A percentile compares a stretch with the other conserved stretches of the same genome.
Evolutionary conservation across 64 coral and sea anemone genomes (phyloP).

Genomic region (Orbicella faveolata): DNA sequence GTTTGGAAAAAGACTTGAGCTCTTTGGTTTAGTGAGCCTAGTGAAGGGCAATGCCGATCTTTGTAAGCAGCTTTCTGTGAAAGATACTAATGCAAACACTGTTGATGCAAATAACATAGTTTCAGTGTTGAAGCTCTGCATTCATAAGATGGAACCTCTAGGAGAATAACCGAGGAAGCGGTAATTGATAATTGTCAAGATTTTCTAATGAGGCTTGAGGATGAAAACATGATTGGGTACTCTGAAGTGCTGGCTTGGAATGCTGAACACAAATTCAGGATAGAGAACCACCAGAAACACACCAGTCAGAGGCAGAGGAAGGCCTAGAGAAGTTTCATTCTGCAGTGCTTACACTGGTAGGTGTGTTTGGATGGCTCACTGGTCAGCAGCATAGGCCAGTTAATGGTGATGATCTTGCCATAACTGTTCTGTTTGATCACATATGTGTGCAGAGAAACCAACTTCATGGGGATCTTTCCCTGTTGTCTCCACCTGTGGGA

Average conservation of each 20-base stretch:
- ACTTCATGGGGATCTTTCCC: slow-evolving; percentile 54
- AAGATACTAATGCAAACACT: slow-evolving; percentile 22
- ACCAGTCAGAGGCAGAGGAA: slow-evolving; percentile 16
- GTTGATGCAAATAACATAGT: slow-evolving; percentile 76
- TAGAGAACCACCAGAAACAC: slow-evolving; percentile 3
- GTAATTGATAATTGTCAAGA: slow-evolving; percentile 77
- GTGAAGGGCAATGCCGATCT: slow-evolving; percentile 3
- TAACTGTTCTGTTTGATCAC: slow-evolving; percentile 56
- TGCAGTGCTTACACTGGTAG: slow-evolving; percentile 17
- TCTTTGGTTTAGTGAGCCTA: slow-evolving; percentile 35
- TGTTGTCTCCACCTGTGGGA: slow-evolving; percentile 35
- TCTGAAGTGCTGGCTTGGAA: slow-evolving; percentile 52
- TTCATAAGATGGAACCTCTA: slow-evolving; percentile 54
- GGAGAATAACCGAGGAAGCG: slow-evolving; percentile 55
- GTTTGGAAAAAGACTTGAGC: slow-evolving; percentile 57
- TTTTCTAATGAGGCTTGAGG: slow-evolving; percentile 47
- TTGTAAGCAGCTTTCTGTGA: slow-evolving; percentile 45
- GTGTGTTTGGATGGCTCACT: slow-evolving; percentile 68
- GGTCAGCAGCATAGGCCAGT: slow-evolving; percentile 62
- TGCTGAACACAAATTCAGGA: slow-evolving; percentile 13
- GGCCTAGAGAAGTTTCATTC: slow-evolving; percentile 19
- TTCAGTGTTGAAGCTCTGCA: slow-evolving; percentile 55
- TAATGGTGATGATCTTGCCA: slow-evolving; percentile 52
- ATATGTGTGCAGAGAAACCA: slow-evolving; percentile 40
- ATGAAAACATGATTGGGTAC: not conserved